A percentile compares a stretch with the other conserved stretches of the same genome.
Conservation (phyloP, 2,113 vertebrate genomes). For the Halcyon senegalensis region DNA sequence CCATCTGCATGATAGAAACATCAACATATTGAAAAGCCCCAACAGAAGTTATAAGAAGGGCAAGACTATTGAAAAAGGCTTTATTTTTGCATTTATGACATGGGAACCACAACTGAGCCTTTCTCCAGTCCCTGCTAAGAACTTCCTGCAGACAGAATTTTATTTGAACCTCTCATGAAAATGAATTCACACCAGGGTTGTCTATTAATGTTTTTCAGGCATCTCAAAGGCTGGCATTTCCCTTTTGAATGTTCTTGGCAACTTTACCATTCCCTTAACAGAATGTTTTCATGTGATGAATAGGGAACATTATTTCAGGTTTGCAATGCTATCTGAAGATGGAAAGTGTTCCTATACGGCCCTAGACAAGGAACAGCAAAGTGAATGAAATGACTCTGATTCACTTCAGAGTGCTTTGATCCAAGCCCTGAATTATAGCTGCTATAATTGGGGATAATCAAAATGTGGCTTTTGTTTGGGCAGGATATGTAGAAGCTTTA, state of each 20-base stretch:
- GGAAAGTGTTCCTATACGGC: background rate
- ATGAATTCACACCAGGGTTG: background rate
- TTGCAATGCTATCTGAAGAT: background rate
- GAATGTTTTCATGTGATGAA: background rate
- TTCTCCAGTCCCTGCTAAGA: background rate
- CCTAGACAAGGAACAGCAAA: background rate
- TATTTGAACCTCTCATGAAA: background rate
- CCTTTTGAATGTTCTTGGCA: background rate
- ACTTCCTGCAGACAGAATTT: background rate
- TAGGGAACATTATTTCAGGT: background rate
- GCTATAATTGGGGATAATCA: background rate
- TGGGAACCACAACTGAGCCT: background rate
- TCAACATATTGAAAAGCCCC: background rate
- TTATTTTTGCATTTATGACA: background rate
- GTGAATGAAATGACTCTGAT: background rate
- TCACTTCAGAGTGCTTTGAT: background rate
- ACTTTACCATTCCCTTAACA: background rate
- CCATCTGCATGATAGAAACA: background rate
- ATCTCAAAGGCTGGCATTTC: background rate
- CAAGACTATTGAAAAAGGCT: background rate
- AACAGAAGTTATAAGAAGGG: background rate
- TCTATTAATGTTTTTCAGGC: background rate
- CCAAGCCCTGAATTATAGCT: background rate
- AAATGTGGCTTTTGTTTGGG: background rate
- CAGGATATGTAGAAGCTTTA: background rate